Conservation (phyloP, 2,888 invertebrate species). For the Phragmatobia fuliginosa region DNA sequence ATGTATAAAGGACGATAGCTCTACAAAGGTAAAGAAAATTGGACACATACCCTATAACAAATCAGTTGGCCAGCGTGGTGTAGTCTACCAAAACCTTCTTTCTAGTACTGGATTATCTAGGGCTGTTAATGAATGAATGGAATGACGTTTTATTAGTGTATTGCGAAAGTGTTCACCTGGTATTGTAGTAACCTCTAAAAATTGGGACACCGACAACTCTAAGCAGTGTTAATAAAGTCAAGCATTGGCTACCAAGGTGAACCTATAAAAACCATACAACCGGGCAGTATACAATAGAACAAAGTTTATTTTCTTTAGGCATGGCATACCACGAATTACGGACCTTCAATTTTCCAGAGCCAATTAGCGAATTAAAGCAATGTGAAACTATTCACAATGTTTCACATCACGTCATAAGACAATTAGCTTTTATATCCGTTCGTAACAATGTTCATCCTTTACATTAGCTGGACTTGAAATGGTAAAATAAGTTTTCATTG, state of each 20-base stretch:
- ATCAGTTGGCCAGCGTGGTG: too few relatives aligned
- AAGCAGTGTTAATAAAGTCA: conserved; percentile 19
- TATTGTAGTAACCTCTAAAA: conserved; percentile 17
- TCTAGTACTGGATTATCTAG: too few relatives aligned
- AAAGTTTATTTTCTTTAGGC: conserved; percentile 46
- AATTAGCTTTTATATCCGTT: conserved; percentile 57
- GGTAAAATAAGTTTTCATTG: conserved; percentile 58
- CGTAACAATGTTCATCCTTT: conserved; percentile 52
- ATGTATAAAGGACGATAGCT: too few relatives aligned
- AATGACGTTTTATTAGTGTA: not conserved
- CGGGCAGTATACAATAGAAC: conserved; percentile 47
- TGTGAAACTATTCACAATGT: conserved; percentile 58
- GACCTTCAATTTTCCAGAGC: conserved; percentile 51
- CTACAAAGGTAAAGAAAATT: too few relatives aligned
- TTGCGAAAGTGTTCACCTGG: too few relatives aligned
- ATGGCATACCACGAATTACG: conserved; percentile 35
- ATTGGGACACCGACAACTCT: conserved; percentile 29
- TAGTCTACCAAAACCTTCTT: too few relatives aligned
- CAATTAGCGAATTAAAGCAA: conserved; percentile 61
- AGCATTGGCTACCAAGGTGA: conserved; percentile 30
- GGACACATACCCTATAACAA: too few relatives aligned
- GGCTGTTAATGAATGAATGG: not conserved
- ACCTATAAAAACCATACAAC: conserved; percentile 38
- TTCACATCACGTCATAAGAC: conserved; percentile 61
- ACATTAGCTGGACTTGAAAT: conserved; percentile 55